Base-by-base conservation (phyloP, 2,113 vertebrate species). In the Lethenteron camtschaticum region DNA sequence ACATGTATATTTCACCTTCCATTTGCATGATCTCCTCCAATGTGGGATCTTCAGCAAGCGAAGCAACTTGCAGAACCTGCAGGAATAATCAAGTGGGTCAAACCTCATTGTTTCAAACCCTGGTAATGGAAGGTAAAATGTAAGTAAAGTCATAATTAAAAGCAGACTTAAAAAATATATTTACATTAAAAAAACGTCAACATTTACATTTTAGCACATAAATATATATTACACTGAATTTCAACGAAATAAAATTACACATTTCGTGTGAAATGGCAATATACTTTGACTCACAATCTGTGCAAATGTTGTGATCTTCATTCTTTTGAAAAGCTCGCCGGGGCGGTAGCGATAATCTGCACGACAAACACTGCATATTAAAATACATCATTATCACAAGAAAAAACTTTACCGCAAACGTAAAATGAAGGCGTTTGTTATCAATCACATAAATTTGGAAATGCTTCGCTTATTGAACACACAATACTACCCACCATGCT, bases 261-360 rank as follows among this genome's bases (percentile, higher is more conserved):
- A 10, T 10, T 55, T 41, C 12, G 4, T 4, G 6, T 41, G 41
- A 41, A 41, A 41, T 41, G 41, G 41, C 6, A 41, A 66, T 11
- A 66, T 11, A 20, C 10, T 9, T 16, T 20, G 70, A 83, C 88
- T 8, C 78, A 99, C 94, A 88, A 99, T 3, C 8, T 96, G 90
- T 72, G 90, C 88, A 78, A 99, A 87, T 9, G 90, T 96, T 1
- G 87, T 86, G 73, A 91, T 88, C 74, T 91, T 96, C 18, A 99
- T 78, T 71, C 94, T 85, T 75, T 92, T 96, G 73, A 96, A 99
- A 71, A 96, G 82, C 76, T 99, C 94, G 41, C 86, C 87, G 77
- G 87, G 91, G 79, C 78, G 87, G 59, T 94, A 96, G n/a, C 87
- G 88, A 79, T 95, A 96, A 85, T 96, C 94, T 86, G 69, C 69